These are phyloP conservation scores for Scylla paramamosain DNA, from an alignment of 1,140 invertebrate genomes.

Conservation along the genomic window DNA sequence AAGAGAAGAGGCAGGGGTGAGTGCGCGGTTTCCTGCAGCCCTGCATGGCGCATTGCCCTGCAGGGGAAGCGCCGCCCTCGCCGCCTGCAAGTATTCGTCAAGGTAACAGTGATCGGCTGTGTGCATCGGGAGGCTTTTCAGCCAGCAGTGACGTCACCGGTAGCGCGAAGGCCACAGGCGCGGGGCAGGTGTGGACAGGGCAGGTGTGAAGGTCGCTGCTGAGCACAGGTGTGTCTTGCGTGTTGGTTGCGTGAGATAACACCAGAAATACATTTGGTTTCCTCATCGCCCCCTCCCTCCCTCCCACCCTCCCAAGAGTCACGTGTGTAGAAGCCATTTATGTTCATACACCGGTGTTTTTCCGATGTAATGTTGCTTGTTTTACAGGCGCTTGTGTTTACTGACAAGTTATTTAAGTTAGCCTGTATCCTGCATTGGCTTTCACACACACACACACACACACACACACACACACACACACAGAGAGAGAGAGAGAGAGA, in stretches of 20 bases:
- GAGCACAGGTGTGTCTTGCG: not conserved
- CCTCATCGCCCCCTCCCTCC: not conserved
- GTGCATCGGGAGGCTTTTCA: not conserved
- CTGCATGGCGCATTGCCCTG: not conserved
- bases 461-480: constrained; percentile 41
- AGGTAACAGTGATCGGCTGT: not conserved
- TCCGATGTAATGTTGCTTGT: not conserved
- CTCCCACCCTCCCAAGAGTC: not conserved
- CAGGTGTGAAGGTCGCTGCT: not conserved
- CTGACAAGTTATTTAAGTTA: not conserved
- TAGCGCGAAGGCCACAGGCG: not conserved
- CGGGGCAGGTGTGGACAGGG: not conserved
- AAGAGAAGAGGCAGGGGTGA: too few species aligned
- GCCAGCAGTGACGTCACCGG: not conserved
- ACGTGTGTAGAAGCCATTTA: not conserved
- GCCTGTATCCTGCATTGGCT: not conserved
- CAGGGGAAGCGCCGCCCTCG: not conserved
- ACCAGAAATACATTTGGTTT: too few species aligned
- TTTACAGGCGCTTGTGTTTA: not conserved
- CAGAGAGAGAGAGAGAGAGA: not conserved
- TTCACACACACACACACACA: constrained; percentile 35
- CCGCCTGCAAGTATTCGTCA: not conserved
- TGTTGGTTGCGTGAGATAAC: not conserved
- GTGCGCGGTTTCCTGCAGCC: too few species aligned
- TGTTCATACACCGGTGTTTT: not conserved